Conservation (phyloP, 2,797 vertebrate species). For the Myoxocephalus aenaeus region DNA sequence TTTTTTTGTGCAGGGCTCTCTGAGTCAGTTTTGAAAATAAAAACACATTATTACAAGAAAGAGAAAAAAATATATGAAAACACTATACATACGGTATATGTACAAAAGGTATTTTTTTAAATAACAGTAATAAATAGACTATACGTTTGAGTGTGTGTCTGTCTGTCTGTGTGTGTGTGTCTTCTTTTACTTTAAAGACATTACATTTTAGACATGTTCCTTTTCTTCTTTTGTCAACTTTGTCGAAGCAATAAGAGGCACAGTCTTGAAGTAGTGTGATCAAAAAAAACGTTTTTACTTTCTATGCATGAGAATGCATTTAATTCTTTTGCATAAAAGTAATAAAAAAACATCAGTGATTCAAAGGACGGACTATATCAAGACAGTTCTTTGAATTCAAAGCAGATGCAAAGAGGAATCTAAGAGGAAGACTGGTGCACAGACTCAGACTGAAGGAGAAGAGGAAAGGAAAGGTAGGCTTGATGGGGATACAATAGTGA, state of each 20-base stretch:
- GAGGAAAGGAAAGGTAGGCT: conserved; percentile 7
- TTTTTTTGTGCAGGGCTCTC: too few relatives aligned
- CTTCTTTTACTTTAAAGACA: conserved; percentile 29
- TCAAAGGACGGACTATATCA: conserved; percentile 25
- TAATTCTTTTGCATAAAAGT: conserved; percentile 29
- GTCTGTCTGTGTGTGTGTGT: background rate
- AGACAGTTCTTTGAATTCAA: conserved; percentile 39
- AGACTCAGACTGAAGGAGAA: conserved; percentile 5
- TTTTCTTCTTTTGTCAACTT: conserved; percentile 29
- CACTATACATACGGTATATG: too few relatives aligned
- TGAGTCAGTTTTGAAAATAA: too few relatives aligned
- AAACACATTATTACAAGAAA: too few relatives aligned
- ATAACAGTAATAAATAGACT: too few relatives aligned
- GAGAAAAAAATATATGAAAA: too few relatives aligned
- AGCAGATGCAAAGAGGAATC: conserved; percentile 17
- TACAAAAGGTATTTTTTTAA: too few relatives aligned
- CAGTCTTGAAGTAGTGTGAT: conserved; percentile 13
- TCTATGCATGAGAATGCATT: conserved; percentile 18
- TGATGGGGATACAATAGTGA: conserved; percentile 21
- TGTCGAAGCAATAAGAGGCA: conserved; percentile 26
- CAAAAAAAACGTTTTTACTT: conserved; percentile 29
- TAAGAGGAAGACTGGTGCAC: background rate
- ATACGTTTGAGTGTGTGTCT: background rate
- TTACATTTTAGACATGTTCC: background rate
- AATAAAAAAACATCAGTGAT: conserved; percentile 21